A percentile compares a stretch with the other conserved stretches of the same genome.
phyloP scores from a whole-genome alignment of 2,888 invertebrate species.

The Epistrophe grossulariae region DNA sequence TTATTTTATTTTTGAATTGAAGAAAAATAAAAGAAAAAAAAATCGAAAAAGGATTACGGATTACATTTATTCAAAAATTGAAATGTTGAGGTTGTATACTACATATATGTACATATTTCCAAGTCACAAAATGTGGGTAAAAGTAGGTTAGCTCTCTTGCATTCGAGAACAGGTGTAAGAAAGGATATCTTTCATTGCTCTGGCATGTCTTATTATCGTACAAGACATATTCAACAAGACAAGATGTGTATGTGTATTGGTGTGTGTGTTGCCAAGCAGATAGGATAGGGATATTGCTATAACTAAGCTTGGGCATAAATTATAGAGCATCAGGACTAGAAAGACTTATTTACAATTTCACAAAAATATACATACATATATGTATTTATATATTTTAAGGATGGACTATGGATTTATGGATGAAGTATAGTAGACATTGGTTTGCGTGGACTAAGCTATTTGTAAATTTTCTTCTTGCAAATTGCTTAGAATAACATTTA shows the following conservation, averaged over 20 bases:
- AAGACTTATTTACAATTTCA: constrained; percentile 4
- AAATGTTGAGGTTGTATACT: constrained; percentile 57
- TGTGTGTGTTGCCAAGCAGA: constrained; percentile 44
- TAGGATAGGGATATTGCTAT: constrained; percentile 42
- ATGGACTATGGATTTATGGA: constrained; percentile 11
- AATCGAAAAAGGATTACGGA: constrained; percentile 69
- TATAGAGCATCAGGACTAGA: constrained; percentile 28
- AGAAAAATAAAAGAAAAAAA: constrained; percentile 35
- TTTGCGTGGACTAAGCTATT: constrained; percentile 20
- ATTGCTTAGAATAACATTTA: constrained; percentile 11
- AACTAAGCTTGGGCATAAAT: constrained; percentile 56
- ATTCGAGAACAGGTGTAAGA: constrained; percentile 46
- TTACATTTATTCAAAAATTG: constrained; percentile 71
- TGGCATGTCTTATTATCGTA: constrained; percentile 58
- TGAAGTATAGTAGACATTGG: constrained; percentile 7
- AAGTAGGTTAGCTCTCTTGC: constrained; percentile 49
- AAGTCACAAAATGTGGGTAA: constrained; percentile 44
- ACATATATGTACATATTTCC: constrained; percentile 9
- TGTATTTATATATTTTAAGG: background rate
- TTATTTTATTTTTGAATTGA: background rate
- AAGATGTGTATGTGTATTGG: too few relatives aligned
- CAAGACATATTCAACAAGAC: constrained; percentile 50
- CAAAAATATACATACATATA: background rate
- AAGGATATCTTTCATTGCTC: constrained; percentile 54
- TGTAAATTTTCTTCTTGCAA: constrained; percentile 1